These are phyloP conservation scores for Ptychobarbus kaznakovi DNA, from an alignment of 2,797 vertebrate genomes.

Conservation along the genomic window DNA sequence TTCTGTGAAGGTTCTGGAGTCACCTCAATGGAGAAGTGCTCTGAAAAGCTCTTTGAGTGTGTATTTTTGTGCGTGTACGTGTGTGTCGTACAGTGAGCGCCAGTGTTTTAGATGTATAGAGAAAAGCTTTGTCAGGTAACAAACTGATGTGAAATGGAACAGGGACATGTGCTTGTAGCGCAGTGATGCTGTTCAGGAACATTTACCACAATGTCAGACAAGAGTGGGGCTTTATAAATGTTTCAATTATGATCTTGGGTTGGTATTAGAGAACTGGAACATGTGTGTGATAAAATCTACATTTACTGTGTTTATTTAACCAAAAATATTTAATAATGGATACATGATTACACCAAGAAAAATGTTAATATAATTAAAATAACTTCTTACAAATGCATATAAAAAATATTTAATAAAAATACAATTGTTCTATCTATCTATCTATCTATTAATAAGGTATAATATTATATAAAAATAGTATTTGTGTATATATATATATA, in stretches of 20 bases:
- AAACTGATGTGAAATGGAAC: slow-evolving; percentile 24
- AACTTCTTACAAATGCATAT: not conserved
- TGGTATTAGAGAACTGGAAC: not conserved
- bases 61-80: slow-evolving; percentile 29
- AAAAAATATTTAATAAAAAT: too few relatives aligned
- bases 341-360: not conserved
- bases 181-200: not conserved
- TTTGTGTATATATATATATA: too few relatives aligned
- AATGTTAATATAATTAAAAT: not conserved
- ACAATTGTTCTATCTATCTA: too few relatives aligned
- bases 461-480: too few relatives aligned
- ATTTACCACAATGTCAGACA: slow-evolving; percentile 18
- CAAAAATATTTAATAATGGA: not conserved
- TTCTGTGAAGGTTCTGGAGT: slow-evolving; percentile 56
- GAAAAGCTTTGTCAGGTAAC: slow-evolving; percentile 21
- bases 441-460: too few relatives aligned
- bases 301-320: not conserved
- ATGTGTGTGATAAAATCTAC: not conserved
- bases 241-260: not conserved
- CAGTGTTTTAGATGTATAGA: not conserved
- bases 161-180: slow-evolving; percentile 8
- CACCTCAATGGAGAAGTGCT: slow-evolving; percentile 52
- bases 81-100: slow-evolving; percentile 10
- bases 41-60: slow-evolving; percentile 39
- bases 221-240: slow-evolving; percentile 2